These are phyloP conservation scores for Himantopus leucocephalus DNA, from an alignment of 2,113 vertebrate species.

Conservation along the genomic window DNA sequence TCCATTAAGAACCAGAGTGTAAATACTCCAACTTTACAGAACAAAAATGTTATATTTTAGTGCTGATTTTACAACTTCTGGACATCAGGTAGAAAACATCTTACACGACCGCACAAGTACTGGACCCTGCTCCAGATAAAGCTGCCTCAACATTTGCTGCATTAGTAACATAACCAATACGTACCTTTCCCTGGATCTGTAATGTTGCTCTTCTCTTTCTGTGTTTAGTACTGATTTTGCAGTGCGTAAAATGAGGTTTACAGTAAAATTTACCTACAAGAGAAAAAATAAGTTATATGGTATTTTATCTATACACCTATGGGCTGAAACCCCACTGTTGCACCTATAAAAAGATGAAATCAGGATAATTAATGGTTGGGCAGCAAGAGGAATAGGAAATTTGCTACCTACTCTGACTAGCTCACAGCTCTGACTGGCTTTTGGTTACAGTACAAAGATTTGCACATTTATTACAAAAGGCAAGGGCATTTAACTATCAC, in stretches of 20 bases:
- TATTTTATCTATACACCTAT: background rate
- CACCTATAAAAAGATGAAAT: background rate
- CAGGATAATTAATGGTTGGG: background rate
- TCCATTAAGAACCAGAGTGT: background rate
- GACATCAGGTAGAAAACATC: background rate
- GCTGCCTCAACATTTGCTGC: background rate
- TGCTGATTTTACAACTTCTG: background rate
- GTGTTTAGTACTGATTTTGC: conserved; percentile 79
- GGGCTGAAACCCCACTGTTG: background rate
- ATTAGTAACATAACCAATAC: background rate
- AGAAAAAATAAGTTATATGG: background rate
- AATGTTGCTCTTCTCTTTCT: conserved; percentile 78
- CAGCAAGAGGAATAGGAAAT: background rate
- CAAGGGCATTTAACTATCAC: background rate
- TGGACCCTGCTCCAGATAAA: background rate
- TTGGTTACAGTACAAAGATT: background rate
- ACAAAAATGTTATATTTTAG: background rate
- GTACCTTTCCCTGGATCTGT: conserved; percentile 68
- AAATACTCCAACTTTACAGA: background rate
- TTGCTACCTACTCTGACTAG: background rate
- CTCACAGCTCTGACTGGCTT: background rate
- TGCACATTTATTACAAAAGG: background rate
- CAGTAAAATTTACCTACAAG: conserved; percentile 92
- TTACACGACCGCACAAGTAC: background rate
- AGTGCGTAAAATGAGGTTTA: conserved; percentile 91